These are phyloP conservation scores for Idaea aversata DNA, from an alignment of 2,888 invertebrate species.

Conservation along the genomic window DNA sequence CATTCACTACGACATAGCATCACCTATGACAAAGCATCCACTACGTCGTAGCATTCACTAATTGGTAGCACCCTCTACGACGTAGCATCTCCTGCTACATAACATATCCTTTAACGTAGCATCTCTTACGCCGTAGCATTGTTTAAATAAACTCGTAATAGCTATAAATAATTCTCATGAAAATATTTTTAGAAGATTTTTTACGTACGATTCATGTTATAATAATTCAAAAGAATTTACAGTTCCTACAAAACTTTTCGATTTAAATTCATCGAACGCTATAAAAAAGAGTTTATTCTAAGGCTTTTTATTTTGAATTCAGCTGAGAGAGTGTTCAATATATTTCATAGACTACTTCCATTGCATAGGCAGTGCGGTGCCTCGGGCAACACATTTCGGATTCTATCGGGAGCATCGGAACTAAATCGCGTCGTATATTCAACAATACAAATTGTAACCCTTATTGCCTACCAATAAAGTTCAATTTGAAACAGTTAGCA, in stretches of 20 bases:
- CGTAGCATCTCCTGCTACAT: too few relatives aligned
- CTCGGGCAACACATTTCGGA: constrained; percentile 28
- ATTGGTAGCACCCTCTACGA: too few relatives aligned
- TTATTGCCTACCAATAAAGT: constrained; percentile 23
- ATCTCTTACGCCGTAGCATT: too few relatives aligned
- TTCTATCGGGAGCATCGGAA: constrained; percentile 29
- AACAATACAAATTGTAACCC: constrained; percentile 12
- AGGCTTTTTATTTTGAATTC: background rate
- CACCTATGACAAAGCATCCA: too few relatives aligned
- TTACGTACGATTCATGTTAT: too few relatives aligned
- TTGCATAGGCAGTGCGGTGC: constrained; percentile 29
- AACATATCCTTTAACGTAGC: too few relatives aligned
- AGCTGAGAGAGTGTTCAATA: constrained; percentile 2
- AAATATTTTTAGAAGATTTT: too few relatives aligned
- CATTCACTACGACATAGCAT: too few relatives aligned
- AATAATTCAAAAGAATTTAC: too few relatives aligned
- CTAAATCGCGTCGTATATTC: constrained; percentile 24
- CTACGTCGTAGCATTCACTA: too few relatives aligned
- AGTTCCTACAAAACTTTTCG: background rate
- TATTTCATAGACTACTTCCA: constrained; percentile 25
- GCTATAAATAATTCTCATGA: too few relatives aligned
- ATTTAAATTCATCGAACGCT: background rate
- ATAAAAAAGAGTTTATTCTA: background rate
- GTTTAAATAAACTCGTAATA: too few relatives aligned
- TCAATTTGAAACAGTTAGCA: constrained; percentile 19